Percentiles rank a stretch among this genome's conserved stretches.
Conservation (phyloP, 2,797 vertebrate species). For the Pempheris klunzingeri region DNA sequence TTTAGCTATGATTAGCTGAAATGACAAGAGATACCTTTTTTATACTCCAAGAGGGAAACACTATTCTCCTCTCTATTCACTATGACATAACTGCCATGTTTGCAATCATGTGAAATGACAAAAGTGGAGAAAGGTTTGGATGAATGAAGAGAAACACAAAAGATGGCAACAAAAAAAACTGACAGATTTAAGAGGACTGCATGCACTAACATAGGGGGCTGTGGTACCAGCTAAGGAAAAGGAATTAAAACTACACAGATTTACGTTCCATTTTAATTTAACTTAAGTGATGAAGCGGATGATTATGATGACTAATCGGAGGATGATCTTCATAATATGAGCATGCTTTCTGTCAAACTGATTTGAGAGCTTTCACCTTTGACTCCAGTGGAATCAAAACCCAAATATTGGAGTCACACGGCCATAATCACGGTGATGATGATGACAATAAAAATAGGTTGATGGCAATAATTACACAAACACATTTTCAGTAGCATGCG, state of each 20-base stretch:
- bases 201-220: background rate
- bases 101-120: background rate
- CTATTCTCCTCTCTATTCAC: background rate
- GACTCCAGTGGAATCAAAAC: background rate
- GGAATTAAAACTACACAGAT: background rate
- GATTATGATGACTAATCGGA: background rate
- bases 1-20: conserved; percentile 6
- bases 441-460: background rate
- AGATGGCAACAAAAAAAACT: background rate
- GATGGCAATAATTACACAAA: background rate
- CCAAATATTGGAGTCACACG: background rate
- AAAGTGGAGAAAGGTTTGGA: background rate
- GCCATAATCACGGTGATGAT: background rate
- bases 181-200: background rate
- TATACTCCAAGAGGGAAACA: background rate
- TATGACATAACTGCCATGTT: background rate
- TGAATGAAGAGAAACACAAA: background rate
- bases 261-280: background rate
- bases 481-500: background rate
- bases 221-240: background rate
- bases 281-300: background rate
- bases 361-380: background rate
- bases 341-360: background rate
- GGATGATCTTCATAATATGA: background rate
- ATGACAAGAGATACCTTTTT: background rate